Evolutionary conservation across 2,797 vertebrate species (phyloP).

Genomic region (Rhyacichthys aspro): DNA sequence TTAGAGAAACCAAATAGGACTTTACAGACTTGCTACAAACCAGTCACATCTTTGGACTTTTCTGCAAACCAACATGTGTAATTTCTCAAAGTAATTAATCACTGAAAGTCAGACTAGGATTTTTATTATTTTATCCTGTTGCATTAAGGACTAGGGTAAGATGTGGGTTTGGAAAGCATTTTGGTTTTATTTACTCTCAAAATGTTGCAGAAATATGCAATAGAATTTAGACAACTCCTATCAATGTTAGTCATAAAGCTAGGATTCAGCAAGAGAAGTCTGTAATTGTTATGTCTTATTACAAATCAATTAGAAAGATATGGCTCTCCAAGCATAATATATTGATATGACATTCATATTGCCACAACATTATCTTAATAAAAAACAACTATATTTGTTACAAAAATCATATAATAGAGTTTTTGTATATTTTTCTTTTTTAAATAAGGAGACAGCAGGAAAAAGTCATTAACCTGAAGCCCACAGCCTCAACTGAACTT

Average conservation of each 20-base stretch:
- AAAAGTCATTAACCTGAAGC: slow-evolving; percentile 1
- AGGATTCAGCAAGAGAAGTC: not conserved
- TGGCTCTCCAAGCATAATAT: not conserved
- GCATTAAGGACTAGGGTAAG: too few relatives aligned
- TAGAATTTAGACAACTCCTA: too few relatives aligned
- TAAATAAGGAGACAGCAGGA: slow-evolving; percentile 8
- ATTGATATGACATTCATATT: not conserved
- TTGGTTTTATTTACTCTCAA: too few relatives aligned
- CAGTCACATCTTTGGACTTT: too few relatives aligned
- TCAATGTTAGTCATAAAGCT: not conserved
- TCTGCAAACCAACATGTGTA: too few relatives aligned
- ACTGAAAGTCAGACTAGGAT: too few relatives aligned
- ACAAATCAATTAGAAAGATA: not conserved
- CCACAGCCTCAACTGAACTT: slow-evolving; percentile 10
- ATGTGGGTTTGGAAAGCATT: too few relatives aligned
- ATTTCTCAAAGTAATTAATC: too few relatives aligned
- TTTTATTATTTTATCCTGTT: too few relatives aligned
- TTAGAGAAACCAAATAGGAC: too few relatives aligned
- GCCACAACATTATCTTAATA: not conserved
- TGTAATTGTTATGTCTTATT: not conserved
- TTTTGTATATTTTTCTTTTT: not conserved
- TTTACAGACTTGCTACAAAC: too few relatives aligned
- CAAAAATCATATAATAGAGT: not conserved
- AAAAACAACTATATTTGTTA: not conserved
- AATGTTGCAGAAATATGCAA: too few relatives aligned